Evolutionary conservation across 37 sponge, comb jelly and placozoan genomes (phyloP), one percentile per base, ranked within the genome.

Genomic region (Spongilla lacustris): DNA sequence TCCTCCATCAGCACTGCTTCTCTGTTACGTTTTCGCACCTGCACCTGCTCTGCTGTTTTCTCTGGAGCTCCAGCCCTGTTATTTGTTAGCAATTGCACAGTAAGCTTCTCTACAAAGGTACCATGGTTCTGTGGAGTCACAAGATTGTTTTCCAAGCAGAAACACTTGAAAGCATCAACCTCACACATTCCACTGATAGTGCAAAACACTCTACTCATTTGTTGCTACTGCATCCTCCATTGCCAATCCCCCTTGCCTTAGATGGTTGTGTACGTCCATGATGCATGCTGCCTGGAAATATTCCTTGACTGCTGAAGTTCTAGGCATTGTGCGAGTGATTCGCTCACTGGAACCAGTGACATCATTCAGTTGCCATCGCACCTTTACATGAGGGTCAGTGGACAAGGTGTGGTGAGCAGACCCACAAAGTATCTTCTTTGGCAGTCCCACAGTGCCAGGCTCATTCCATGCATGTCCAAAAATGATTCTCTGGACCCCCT

Each of bases 321-420:
- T 58, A 17, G 58, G 58, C 58, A 58, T 17, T 58, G 58, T 58
- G 19, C 58, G 21, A 17, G 58, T 58, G 58, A 58, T 58, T 58
- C 19, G 58, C 58, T 58, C 58, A 58, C 58, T 58, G 58, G 58
- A 58, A 58, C 58, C 58, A 58, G 58, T 58, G 58, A 58, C 58
- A 58, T 58, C 58, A 58, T 14, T 58, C 58, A 58, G 58, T 58
- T 58, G 58, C 58, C 58, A 58, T 58, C 58, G 58, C 58, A 58
- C 58, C 58, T 58, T 58, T 14, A 58, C 58, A 58, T 14, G 58
- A 58, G 58, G 58, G 58, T 58, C 58, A 58, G 58, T 58, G 58
- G 58, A 58, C 58, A 58, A 58, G 58, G 58, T 58, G 58, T 58
- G 58, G 58, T 58, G 58, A 58, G 58, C 58, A 58, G 58, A 58